Conservation (phyloP, 2,888 invertebrate species). For the Atherix ibis region DNA sequence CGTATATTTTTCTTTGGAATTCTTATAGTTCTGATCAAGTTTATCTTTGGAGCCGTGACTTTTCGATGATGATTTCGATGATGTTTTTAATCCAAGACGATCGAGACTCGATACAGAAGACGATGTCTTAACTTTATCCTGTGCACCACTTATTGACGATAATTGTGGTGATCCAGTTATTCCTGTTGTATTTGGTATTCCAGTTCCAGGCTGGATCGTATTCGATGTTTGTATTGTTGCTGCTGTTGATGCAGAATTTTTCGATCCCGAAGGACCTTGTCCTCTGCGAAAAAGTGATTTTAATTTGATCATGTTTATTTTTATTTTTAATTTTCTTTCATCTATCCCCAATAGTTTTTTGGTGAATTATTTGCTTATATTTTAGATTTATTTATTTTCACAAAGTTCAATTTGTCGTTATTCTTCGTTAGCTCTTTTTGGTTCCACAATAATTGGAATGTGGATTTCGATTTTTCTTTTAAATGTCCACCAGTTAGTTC, state of each 20-base stretch:
- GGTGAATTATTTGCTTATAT: no score
- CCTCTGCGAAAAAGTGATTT: conserved; percentile 86
- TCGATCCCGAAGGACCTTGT: conserved; percentile 38
- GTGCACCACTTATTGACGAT: not conserved
- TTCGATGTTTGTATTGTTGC: no score
- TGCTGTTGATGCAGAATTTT: conserved; percentile 10
- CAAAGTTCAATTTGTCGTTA: no score
- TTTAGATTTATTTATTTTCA: no score
- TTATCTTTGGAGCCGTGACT: conserved; percentile 26
- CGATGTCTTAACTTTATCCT: conserved; percentile 12
- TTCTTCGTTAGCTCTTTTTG: no score
- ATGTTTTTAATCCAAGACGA: conserved; percentile 36
- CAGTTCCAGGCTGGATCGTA: no score
- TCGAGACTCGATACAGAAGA: conserved; percentile 51
- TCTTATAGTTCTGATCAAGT: conserved; percentile 24
- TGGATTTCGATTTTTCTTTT: no score
- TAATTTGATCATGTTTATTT: conserved; percentile 69
- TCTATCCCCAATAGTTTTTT: no score
- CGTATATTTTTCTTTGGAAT: conserved; percentile 14
- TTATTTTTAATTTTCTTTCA: conserved; percentile 1
- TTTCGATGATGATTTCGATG: conserved; percentile 28
- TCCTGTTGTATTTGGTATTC: conserved; percentile 2
- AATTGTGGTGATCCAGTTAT: conserved; percentile 15
- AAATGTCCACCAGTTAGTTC: no score
- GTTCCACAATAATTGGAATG: no score